Base-by-base conservation (phyloP, 2,888 invertebrate genomes). In the Pachycephus smyrnensis region DNA sequence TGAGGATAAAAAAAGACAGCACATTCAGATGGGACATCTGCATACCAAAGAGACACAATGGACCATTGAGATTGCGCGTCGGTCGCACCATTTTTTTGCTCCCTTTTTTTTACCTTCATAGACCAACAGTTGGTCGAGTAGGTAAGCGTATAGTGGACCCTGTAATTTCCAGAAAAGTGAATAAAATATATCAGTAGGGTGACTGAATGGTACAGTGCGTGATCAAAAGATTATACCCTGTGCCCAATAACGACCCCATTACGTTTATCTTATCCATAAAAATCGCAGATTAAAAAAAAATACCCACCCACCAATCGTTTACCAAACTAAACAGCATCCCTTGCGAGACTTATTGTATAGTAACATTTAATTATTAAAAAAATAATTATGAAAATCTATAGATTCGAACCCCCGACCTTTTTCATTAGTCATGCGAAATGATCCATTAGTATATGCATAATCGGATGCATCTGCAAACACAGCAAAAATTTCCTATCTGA, bases 81-180 rank as follows among this genome's bases (percentile, higher is more conserved):
- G 40, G 40, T 55, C 71, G 75, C 76, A 78, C 80, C 77, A 75
- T 71, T 82, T 85, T 82, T 84, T 83, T 82, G 69, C 30, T 79
- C 68, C 69, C 55, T 31, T 73, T 55, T 9, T 4, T 23, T 23
- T 55, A 23, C 23, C 40, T 55, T 74, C 77, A 77, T 73, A 73
- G 33, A 36, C 81, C 81, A 87, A 89, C 91, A 90, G 89, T 90
- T 90, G 90, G 90, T 82, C 84, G 77, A n/a, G 76, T 55, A 55
- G 40, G 40, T 55, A 55, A 55, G 2, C 40, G 78, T 85, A 85
- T 86, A 82, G 85, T 82, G 83, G 85, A 82, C 81, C 82, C 40
- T 78, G 83, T 88, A 88, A 89, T 90, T 90, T 89, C 86, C 86
- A 86, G 87, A 89, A 89, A 87, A 83, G 84, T 79, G 86, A 83